Evolutionary conservation across 2,113 vertebrate species (phyloP), one percentile per base, ranked within the genome.

Genomic region (Ariopsis seemanni): DNA sequence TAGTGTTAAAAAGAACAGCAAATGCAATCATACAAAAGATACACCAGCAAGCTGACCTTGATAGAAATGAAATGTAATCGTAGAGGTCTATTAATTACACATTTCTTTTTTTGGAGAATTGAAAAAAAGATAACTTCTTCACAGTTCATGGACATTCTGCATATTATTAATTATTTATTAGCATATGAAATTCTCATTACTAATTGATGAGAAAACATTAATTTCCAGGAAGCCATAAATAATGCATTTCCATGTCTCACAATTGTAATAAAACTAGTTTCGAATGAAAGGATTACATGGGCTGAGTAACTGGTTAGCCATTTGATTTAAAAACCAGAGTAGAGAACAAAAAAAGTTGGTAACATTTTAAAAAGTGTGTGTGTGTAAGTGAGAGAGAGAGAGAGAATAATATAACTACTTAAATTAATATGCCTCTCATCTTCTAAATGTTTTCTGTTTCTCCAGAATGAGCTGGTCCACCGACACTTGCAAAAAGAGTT

Each of bases 401-500:
- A 22, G 2, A 27, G 25, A 55, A 55, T 30, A 30, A 30, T 30
- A 30, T 30, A 30, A 30, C 30, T 30, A 30, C 30, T 30, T 30
- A 30, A 30, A 30, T 30, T 30, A 30, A 30, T 30, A 30, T 30
- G 30, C 17, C 25, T 82, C 48, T 4, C 15, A 69, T 53, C 25
- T 55, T 0, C 63, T 7, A 58, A 17, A 78, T 42, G 81, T 27
- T 18, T 27, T 18, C 20, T 20, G 25, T 63, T 10, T 48, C 80
- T 80, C 25, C 93, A 99, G 98, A 98, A 96, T 0, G 98, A 98
- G 89, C 85, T 96, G 89, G 95, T 98, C 11, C 97, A 95, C 87
- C 89, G 95, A 91, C 97, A 99, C 92, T 97, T 98, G 91, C 98
- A 99, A 93, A 99, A 97, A 93, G 97, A 99, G 93, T 97, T 99